Evolutionary conservation across 2,797 vertebrate genomes (phyloP).

Genomic region (Brachymystax lenok): DNA sequence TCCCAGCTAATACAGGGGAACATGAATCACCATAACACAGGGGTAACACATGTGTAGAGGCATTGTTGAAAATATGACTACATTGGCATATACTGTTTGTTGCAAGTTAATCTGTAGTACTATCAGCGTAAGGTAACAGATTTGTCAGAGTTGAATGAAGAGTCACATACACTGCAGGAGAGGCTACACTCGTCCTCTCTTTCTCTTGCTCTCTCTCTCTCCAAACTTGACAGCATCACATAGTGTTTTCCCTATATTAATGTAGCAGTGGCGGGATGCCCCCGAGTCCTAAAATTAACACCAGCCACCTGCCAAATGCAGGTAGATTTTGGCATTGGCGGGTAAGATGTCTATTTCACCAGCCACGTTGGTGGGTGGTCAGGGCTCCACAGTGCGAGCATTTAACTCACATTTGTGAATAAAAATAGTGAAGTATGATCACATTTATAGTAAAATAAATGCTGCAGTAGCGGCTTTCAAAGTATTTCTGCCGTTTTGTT

Average conservation of each 20-base stretch:
- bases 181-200: background rate
- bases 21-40: background rate
- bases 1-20: background rate
- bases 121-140: background rate
- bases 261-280: too few relatives aligned
- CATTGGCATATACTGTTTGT: background rate
- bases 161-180: background rate
- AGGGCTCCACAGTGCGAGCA: too few relatives aligned
- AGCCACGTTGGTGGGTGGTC: too few relatives aligned
- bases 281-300: too few relatives aligned
- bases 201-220: background rate
- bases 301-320: too few relatives aligned
- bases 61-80: background rate
- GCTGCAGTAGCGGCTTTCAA: too few relatives aligned
- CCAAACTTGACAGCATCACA: background rate
- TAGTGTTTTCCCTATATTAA: background rate
- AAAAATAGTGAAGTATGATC: too few relatives aligned
- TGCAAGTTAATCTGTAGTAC: background rate
- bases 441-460: too few relatives aligned
- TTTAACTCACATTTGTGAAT: too few relatives aligned
- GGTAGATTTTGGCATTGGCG: too few relatives aligned
- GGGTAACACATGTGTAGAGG: background rate
- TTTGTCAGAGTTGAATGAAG: slow-evolving; percentile 1
- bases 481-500: too few relatives aligned
- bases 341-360: too few relatives aligned